These are phyloP conservation scores for Toxotes jaculatrix DNA, from an alignment of 2,113 vertebrate species.

Conservation along the genomic window DNA sequence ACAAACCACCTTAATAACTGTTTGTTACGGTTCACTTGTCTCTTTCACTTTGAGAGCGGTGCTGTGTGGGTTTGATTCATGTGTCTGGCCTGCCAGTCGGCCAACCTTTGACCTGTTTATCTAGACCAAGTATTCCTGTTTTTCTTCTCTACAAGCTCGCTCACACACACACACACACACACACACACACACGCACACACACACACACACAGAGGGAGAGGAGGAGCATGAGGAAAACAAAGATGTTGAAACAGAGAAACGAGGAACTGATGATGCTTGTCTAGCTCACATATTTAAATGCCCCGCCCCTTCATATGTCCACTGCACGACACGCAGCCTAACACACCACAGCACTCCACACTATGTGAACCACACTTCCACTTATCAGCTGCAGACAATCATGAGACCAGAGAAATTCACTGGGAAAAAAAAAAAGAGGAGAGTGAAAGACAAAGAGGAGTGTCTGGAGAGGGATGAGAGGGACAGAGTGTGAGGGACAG, in stretches of 20 bases:
- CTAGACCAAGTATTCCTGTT: not conserved
- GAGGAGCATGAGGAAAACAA: not conserved
- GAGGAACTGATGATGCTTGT: constrained; percentile 27
- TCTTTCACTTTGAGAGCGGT: constrained; percentile 18
- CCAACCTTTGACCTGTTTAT: constrained; percentile 45
- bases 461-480: not conserved
- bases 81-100: constrained; percentile 51
- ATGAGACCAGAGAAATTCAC: constrained; percentile 18
- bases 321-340: not conserved
- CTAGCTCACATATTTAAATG: not conserved
- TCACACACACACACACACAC: not conserved
- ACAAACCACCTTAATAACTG: constrained; percentile 47
- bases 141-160: not conserved
- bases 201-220: not conserved
- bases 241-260: constrained; percentile 29
- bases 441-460: constrained; percentile 38
- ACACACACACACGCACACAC: not conserved
- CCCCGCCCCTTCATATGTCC: too few species aligned
- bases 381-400: constrained; percentile 31
- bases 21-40: not conserved
- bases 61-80: constrained; percentile 39
- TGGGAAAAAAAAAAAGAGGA: not conserved
- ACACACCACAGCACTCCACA: not conserved
- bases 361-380: constrained; percentile 35
- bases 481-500: not conserved